Evolutionary conservation across 2,797 vertebrate species (phyloP), one percentile per base, ranked within the genome.

Genomic region (Sebastes hubbsi): DNA sequence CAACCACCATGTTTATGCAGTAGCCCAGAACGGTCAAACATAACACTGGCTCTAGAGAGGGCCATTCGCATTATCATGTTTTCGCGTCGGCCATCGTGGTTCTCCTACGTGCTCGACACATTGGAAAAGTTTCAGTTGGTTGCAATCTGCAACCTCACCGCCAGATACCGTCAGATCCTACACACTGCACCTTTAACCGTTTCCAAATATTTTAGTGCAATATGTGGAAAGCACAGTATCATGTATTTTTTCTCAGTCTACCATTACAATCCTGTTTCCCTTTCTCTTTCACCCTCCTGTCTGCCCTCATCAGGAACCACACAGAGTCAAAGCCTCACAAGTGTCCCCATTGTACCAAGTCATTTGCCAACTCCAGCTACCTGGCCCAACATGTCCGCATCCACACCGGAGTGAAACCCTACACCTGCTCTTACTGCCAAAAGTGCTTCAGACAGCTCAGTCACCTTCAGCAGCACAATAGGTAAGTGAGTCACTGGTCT

Each of bases 391-490:
- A 99, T 91, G 88, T 99, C 89, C 98, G 98, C 79, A 99, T 99
- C 94, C 99, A 99, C 95, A 99, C 98, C 0, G 98, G 99, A 85
- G 98, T 97, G 90, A 99, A 99, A 94, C 99, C 99, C 75, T 99
- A 99, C 94, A 96, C 96, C 89, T 99, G 99, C 96, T 95, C 96
- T 87, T 99, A 94, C 93, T 99, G 99, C 95, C 96, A 99, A 93
- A 99, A 99, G 94, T 95, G 96, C 91, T 99, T 99, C 95, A 97
- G 98, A 95, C 99, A 99, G 94, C 98, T 98, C 95, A 99, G 98
- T 95, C 98, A 99, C 96, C 97, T 99, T 92, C 99, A 99, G 96
- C 99, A 99, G 94, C 99, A 99, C 96, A 98, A 97, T 97, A 97
- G 98, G 98, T 99, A 95, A 96, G 87, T 73, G 58, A 85, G 52